A percentile compares a stretch with the other conserved stretches of the same genome.
These are phyloP conservation scores for Ceratitis capitata DNA, from an alignment of 1,140 invertebrate species.

Conservation along the genomic window DNA sequence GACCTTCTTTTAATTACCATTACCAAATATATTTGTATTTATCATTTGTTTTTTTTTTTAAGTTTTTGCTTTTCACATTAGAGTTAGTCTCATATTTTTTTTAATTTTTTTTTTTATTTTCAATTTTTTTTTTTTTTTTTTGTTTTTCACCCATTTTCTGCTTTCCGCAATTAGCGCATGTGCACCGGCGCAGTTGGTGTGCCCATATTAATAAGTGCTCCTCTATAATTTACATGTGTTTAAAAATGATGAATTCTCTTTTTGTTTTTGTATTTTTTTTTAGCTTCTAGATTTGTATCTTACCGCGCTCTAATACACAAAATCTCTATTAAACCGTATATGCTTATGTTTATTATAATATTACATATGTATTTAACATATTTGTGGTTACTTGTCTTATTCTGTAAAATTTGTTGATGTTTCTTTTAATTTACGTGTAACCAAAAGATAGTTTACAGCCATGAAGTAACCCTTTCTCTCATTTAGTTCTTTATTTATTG, in stretches of 20 bases:
- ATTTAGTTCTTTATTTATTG: too few relatives aligned
- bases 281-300: constrained; percentile 4
- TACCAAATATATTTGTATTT: neutral
- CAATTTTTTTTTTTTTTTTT: neutral
- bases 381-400: too few relatives aligned
- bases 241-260: too few relatives aligned
- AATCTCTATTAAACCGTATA: neutral
- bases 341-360: too few relatives aligned
- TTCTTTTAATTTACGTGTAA: too few relatives aligned
- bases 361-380: too few relatives aligned
- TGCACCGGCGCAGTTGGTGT: neutral
- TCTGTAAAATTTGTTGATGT: too few relatives aligned
- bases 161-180: neutral
- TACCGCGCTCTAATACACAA: constrained; percentile 8
- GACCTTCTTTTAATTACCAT: neutral
- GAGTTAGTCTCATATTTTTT: too few relatives aligned
- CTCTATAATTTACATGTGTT: too few relatives aligned
- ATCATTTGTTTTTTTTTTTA: neutral
- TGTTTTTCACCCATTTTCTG: neutral
- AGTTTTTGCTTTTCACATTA: neutral
- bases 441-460: too few relatives aligned
- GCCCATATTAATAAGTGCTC: neutral
- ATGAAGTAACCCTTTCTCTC: too few relatives aligned
- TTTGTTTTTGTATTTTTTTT: neutral
- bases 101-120: neutral